These are phyloP conservation scores for Morelia viridis DNA, from an alignment of 2,797 vertebrate genomes.

Conservation along the genomic window DNA sequence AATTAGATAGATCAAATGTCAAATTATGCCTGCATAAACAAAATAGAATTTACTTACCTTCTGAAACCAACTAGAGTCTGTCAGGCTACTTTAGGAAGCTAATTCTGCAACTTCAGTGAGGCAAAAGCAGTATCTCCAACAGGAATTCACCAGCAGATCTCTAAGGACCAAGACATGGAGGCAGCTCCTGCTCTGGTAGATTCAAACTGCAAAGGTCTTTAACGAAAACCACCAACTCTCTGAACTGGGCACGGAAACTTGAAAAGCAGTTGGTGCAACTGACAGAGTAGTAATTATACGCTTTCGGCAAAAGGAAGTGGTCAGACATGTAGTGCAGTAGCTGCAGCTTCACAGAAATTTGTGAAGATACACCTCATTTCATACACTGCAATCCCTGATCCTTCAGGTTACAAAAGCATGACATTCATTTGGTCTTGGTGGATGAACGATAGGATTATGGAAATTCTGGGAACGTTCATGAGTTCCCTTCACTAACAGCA, in stretches of 20 bases:
- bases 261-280: background rate
- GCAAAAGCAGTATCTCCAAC: background rate
- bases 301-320: constrained; percentile 22
- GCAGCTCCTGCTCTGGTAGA: background rate
- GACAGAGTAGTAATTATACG: background rate
- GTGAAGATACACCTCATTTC: background rate
- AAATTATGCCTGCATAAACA: background rate
- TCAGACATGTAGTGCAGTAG: background rate
- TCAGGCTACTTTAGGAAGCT: background rate
- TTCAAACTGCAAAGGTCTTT: background rate
- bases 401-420: background rate
- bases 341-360: background rate
- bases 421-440: background rate
- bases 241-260: background rate
- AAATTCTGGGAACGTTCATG: background rate
- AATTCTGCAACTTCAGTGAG: background rate
- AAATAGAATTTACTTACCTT: background rate
- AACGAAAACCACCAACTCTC: background rate
- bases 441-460: background rate
- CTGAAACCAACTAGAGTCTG: background rate
- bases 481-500: background rate
- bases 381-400: background rate
- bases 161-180: background rate
- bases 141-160: background rate
- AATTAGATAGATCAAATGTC: background rate